Base-by-base conservation (phyloP, 2,888 invertebrate species). In the Linyphia triangularis region DNA sequence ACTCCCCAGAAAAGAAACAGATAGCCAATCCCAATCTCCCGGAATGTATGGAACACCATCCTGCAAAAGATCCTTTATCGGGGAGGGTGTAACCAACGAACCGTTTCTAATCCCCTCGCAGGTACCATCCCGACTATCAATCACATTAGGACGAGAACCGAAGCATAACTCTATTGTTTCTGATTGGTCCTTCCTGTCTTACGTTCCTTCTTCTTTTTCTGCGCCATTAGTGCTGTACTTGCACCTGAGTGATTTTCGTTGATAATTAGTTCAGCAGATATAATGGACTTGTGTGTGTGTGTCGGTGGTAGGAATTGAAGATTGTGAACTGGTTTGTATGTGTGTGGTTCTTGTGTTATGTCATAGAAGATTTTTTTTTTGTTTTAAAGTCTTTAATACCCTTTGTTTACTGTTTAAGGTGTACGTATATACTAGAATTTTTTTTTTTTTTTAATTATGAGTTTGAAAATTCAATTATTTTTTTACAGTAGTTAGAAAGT, bases 161-260 rank as follows among this genome's bases (percentile, higher is more conserved):
- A 37, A 72, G 70, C 72, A 63, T 72, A 72, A 72, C 59, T 70
- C 72, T 57, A 81, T 82, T 82, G 82, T 82, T 72, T 63, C 63
- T 82, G 82, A 82, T 72, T 81, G 67, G 69, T 22, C 63, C 28
- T 63, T n/a, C n/a, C 67, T 79, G 65, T 79, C 65, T 67, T 67
- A 79, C 33, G 59, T 61, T 40, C 22, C 24, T 6, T 16, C 30
- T 22, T 16, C 61, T 61, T 7, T 75, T 10, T 6, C 10, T 28
- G 30, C 19, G 19, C 57, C 57, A 75, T 75, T 57, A 75, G 59
- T 26, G 13, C 30, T 24, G 43, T 28, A 30, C 59, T 75, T 75
- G 30, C 75, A n/a, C 67, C 19, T 22, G 67, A 69, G 37, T 69
- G 70, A 9, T 43, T 26, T 22, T 26, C 70, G 43, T 70, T 70